Base-by-base conservation (phyloP, 2,797 vertebrate genomes). In the Pangasius larnaudii region DNA sequence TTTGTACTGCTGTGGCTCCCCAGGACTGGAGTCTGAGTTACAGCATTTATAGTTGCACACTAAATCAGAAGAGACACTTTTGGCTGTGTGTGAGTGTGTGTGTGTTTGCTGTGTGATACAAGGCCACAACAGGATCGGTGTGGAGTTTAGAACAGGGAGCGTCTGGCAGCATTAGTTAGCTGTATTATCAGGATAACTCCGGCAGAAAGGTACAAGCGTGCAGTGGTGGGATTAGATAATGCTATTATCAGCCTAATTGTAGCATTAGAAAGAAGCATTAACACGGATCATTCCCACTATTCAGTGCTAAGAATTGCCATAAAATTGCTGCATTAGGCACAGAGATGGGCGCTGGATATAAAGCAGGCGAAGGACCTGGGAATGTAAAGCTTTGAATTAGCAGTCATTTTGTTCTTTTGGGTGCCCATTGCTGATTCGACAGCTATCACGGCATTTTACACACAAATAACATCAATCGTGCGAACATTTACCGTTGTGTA, bases 221-320 rank as follows among this genome's bases (percentile, higher is more conserved):
- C 93, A 95, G 91, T 91, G 89, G 91, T 90, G 85, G 96, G 95
- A 96, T 96, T 96, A 96, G 95, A 94, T 95, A 93, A 95, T 92
- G 95, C 93, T 94, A 96, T 96, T 95, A 96, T 95, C 95, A 90
- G 92, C 85, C 71, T 92, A 95, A 96, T 95, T 93, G 94, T 92
- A 93, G 94, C 94, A 93, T 96, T 94, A 95, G 93, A 95, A 94
- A 93, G 94, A 90, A 92, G 95, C 94, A 96, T 96, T 96, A 95
- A 94, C 93, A 92, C 92, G 95, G 95, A 95, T 96, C 95, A 96
- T 95, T 94, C 94, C 92, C 90, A 91, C 89, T 93, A 95, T 95
- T 93, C 93, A 51, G 93, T 88, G 51, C 91, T 87, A 90, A 93
- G 94, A 96, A 95, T 95, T 93, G 92, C 93, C 94, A 93, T 95